Evolutionary conservation across 2,797 vertebrate species (phyloP), one percentile per base, ranked within the genome.

Genomic region (Brotula barbata): DNA sequence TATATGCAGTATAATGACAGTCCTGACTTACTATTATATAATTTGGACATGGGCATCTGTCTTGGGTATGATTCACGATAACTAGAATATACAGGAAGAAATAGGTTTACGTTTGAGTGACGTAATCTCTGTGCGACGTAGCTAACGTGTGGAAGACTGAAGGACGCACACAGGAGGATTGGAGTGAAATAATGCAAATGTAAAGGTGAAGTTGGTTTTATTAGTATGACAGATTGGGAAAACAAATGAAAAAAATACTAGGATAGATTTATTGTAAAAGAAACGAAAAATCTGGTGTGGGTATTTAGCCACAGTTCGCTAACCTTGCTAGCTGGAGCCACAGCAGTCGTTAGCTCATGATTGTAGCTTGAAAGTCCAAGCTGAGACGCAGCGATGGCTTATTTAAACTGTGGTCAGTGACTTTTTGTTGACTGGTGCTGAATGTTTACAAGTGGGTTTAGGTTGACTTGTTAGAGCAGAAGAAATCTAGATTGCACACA

Each of bases 101-200:
- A 9, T 2, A 23, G 14, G n/a, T 19, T 23, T 9, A 1, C 9
- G 12, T 20, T 10, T 3, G 5, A 6, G 11, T 6, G 0, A 71
- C 85, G 87, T 89, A 87, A 91, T 89, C 66, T 65, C 1, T 15
- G 14, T 4, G 84, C 80, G 88, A 88, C 88, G 22, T 13, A 37
- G 63, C 37, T 39, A 39, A 39, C 77, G 37, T 85, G 80, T 15
- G 22, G 33, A 6, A 20, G 33, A 16, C 49, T 73, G 83, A 88
- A 88, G 84, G 85, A 83, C 83, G 70, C 44, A 1, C 5, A 20
- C 1, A 6, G 31, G 22, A 41, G 49, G 11, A 50, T 21, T 5
- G 54, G 14, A 37, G 80, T 79, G 77, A 83, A 68, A 48, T 70
- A 64, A 61, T 1, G 7, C 0, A 17, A 44, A 53, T 4, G 13